Evolutionary conservation across 2,888 invertebrate genomes (phyloP), one percentile per base, ranked within the genome.

Genomic region (Protonemura montana): DNA sequence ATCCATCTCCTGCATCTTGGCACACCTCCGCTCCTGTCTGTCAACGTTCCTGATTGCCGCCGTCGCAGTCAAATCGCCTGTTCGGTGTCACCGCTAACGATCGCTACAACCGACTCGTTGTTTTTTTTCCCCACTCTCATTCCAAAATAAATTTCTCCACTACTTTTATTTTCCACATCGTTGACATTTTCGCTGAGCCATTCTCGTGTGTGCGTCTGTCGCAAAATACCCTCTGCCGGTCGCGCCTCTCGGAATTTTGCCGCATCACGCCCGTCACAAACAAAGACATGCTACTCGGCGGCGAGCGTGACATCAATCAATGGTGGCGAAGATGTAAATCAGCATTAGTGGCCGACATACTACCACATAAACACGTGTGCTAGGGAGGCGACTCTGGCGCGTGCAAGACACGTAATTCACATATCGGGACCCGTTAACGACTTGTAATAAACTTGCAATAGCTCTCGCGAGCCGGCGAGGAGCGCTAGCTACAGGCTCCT

Each of bases 71-170:
- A 5, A 76, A 82, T 26, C 28, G 82, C 30, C 30, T 30, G 30
- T 30, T 76, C 82, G 82, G 29, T 30, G 82, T 82, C 82, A 29
- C 82, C 35, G n/a, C 82, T 82, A 82, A 82, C 82, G 82, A 82
- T n/a, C 42, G 41, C 41, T 41, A 35, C 21, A 82, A 82, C 82
- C 35, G n/a, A 26, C 59, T 2, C 21, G 3, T 59, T 10, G 35
- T 35, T 35, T 81, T 29, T 81, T 81, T 29, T 81, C 29, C 59
- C 21, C 16, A 2, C 59, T 21, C 59, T 21, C 59, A 59, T 10
- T 59, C 59, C 16, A 59, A 59, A 59, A 81, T 30, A 81, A 25
- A 81, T 81, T 6, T 81, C 29, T 81, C 29, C 78, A 25, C n/a
- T n/a, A n/a, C 27, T 59, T 59, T 59, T 29, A 78, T 78, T 78